Evolutionary conservation across 2,888 invertebrate genomes (phyloP).

Genomic region (Aphodius sticticus): DNA sequence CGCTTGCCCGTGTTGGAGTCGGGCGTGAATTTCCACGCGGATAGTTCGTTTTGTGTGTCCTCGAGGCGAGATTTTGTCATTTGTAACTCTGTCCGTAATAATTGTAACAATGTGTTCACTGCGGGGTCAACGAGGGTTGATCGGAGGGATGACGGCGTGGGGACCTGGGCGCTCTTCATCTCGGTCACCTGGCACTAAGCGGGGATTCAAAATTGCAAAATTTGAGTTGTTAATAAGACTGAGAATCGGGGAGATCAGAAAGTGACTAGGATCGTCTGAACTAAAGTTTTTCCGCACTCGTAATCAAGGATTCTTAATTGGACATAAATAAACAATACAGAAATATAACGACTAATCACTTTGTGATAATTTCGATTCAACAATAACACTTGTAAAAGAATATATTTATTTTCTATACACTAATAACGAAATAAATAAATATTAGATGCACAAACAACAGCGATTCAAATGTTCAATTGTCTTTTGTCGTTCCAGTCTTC

Average conservation of each 20-base stretch:
- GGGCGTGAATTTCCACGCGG: constrained; percentile 99
- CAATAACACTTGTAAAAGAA: neutral
- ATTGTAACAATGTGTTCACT: constrained; percentile 91
- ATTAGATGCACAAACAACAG: constrained; percentile 24
- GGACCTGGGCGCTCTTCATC: constrained; percentile 88
- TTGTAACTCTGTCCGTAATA: constrained; percentile 89
- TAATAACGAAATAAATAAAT: constrained; percentile 15
- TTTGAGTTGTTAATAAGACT: neutral
- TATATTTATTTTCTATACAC: constrained; percentile 12
- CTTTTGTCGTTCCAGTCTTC: neutral
- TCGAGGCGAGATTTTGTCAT: constrained; percentile 90
- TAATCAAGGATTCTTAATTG: no score
- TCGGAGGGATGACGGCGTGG: constrained; percentile 76
- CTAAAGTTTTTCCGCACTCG: neutral
- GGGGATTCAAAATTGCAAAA: neutral
- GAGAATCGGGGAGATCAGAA: neutral
- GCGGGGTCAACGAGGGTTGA: constrained; percentile 93
- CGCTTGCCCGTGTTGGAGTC: constrained; percentile 98
- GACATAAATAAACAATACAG: no score
- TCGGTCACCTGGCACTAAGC: constrained; percentile 91
- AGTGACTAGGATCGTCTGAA: neutral
- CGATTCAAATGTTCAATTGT: constrained; percentile 41
- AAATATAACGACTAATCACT: neutral
- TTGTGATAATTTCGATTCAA: neutral
- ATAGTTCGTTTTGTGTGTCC: constrained; percentile 96